Conservation (phyloP, 2,797 vertebrate species). For the Diceros bicornis region DNA sequence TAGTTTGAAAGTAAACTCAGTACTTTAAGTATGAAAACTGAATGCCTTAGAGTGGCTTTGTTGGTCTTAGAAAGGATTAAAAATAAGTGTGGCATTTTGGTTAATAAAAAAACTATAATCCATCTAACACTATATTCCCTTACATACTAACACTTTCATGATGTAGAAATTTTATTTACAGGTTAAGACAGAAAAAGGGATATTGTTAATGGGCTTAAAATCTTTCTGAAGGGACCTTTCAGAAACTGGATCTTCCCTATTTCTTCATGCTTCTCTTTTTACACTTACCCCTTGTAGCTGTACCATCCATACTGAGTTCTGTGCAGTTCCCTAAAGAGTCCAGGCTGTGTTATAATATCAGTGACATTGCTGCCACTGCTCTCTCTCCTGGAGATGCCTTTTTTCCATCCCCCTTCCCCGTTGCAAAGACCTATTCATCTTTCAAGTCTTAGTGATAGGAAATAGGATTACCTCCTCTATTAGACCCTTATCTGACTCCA, state of each 20-base stretch:
- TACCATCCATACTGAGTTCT: not conserved
- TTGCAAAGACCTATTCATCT: not conserved
- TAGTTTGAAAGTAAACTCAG: slow-evolving; percentile 59
- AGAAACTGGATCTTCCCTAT: not conserved
- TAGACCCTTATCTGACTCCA: not conserved
- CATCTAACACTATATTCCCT: not conserved
- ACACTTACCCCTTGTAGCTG: not conserved
- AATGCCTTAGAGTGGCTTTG: slow-evolving; percentile 4
- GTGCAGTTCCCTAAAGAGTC: not conserved
- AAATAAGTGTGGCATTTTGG: slow-evolving; percentile 16
- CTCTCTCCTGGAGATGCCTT: not conserved
- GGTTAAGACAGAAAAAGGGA: not conserved
- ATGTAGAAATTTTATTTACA: slow-evolving; percentile 55
- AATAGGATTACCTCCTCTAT: not conserved
- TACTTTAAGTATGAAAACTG: slow-evolving; percentile 48
- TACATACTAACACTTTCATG: slow-evolving; percentile 31
- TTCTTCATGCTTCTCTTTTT: not conserved
- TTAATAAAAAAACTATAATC: slow-evolving; percentile 40
- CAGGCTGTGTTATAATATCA: not conserved
- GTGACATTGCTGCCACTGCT: not conserved
- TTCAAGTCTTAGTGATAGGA: not conserved
- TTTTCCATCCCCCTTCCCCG: not conserved
- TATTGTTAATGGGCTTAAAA: not conserved
- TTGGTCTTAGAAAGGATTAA: slow-evolving; percentile 54
- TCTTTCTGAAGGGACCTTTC: not conserved